Conservation (phyloP, 2,113 vertebrate genomes). For the Scomber colias region DNA sequence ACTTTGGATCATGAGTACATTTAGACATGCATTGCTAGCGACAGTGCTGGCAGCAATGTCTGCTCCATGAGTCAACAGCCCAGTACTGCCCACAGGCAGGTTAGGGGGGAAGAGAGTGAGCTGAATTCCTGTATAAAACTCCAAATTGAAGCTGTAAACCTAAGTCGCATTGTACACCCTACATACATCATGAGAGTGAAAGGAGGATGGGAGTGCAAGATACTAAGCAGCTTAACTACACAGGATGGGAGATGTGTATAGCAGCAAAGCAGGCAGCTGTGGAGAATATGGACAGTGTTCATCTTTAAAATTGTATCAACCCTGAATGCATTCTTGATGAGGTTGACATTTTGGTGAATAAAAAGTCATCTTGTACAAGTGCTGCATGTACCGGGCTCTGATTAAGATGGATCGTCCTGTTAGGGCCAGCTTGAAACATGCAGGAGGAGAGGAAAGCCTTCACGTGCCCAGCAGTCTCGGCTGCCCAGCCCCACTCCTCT, state of each 20-base stretch:
- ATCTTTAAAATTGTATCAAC: not conserved
- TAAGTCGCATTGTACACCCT: too few species aligned
- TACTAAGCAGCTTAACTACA: not conserved
- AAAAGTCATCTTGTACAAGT: conserved; percentile 46
- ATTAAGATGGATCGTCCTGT: conserved; percentile 72
- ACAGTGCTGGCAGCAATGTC: conserved; percentile 46
- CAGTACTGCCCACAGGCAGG: conserved; percentile 26
- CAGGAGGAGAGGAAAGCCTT: conserved; percentile 34
- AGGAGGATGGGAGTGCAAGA: not conserved
- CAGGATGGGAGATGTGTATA: not conserved
- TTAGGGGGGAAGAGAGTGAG: not conserved
- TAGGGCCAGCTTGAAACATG: conserved; percentile 26
- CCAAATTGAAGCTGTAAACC: conserved; percentile 15
- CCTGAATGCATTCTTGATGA: conserved; percentile 25
- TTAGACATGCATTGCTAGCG: conserved; percentile 40
- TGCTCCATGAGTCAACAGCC: conserved; percentile 54
- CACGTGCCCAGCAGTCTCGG: conserved; percentile 40
- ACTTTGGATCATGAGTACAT: conserved; percentile 37
- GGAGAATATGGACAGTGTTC: not conserved
- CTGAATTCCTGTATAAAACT: conserved; percentile 3
- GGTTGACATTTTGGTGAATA: conserved; percentile 54
- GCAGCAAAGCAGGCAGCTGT: not conserved
- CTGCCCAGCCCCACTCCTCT: conserved; percentile 35
- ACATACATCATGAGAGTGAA: not conserved
- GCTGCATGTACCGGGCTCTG: conserved; percentile 32